These are phyloP conservation scores for Lasioglossum vierecki DNA, from an alignment of 2,888 invertebrate species.

Conservation along the genomic window DNA sequence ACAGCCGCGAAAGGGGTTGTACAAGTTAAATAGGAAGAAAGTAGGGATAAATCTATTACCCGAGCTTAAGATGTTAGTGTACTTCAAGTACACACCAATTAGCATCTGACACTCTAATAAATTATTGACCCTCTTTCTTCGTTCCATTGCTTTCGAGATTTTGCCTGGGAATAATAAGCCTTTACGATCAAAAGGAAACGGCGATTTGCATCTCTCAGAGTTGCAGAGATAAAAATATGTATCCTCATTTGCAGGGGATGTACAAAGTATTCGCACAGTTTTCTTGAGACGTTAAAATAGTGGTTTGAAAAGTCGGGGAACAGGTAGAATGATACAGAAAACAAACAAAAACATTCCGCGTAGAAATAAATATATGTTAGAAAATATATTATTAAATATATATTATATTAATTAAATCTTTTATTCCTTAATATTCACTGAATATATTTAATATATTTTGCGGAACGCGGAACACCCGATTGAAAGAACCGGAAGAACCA, in stretches of 20 bases:
- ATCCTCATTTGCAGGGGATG: not conserved
- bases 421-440: too few relatives aligned
- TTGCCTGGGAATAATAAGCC: not conserved
- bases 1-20: not conserved
- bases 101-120: not conserved
- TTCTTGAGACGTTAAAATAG: too few relatives aligned
- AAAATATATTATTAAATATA: too few relatives aligned
- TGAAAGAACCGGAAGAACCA: too few relatives aligned
- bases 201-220: not conserved
- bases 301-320: too few relatives aligned
- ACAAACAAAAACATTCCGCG: too few relatives aligned
- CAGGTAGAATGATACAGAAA: too few relatives aligned
- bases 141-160: not conserved
- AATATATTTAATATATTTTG: too few relatives aligned
- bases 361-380: too few relatives aligned
- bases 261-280: too few relatives aligned
- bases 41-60: slow-evolving; percentile 13
- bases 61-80: not conserved
- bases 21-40: not conserved
- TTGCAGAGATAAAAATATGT: not conserved
- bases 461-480: too few relatives aligned
- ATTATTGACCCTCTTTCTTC: not conserved
- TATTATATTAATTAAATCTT: too few relatives aligned
- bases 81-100: not conserved
- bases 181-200: not conserved